These are phyloP conservation scores for Adineta ricciae DNA, from an alignment of 2,888 invertebrate genomes.

Conservation along the genomic window DNA sequence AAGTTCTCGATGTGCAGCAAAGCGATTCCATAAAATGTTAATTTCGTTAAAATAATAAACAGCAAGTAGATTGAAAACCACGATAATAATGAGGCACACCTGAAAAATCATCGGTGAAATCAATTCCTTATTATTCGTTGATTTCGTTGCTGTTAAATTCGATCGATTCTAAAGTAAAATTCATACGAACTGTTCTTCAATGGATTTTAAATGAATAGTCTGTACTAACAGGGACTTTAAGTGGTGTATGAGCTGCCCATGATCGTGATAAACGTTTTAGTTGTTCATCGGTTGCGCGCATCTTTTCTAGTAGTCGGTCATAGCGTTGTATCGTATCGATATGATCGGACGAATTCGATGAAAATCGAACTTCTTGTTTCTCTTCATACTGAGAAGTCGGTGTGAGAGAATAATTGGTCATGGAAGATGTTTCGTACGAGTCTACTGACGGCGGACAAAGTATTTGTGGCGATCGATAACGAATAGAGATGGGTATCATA, in stretches of 20 bases:
- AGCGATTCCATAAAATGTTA: neutral
- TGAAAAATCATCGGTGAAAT: neutral
- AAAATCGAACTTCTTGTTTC: neutral
- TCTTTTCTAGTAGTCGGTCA: neutral
- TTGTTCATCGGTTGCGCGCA: neutral
- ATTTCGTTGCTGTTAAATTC: neutral
- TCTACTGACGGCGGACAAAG: neutral
- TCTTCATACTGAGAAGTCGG: neutral
- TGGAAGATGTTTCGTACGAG: neutral
- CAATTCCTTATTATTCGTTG: neutral
- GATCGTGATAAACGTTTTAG: neutral
- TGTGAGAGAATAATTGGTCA: neutral
- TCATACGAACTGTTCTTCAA: neutral
- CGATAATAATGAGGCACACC: neutral
- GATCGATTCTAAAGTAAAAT: neutral
- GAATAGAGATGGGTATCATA: neutral
- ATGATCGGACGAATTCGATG: neutral
- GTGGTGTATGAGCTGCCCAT: neutral
- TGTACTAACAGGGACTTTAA: neutral
- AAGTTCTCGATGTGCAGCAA: neutral
- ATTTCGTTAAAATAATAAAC: neutral
- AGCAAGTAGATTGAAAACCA: neutral
- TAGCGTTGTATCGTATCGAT: neutral
- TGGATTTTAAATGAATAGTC: neutral
- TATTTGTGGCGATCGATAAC: neutral